Conservation (phyloP, 1,140 invertebrate species). For the Arion vulgaris region DNA sequence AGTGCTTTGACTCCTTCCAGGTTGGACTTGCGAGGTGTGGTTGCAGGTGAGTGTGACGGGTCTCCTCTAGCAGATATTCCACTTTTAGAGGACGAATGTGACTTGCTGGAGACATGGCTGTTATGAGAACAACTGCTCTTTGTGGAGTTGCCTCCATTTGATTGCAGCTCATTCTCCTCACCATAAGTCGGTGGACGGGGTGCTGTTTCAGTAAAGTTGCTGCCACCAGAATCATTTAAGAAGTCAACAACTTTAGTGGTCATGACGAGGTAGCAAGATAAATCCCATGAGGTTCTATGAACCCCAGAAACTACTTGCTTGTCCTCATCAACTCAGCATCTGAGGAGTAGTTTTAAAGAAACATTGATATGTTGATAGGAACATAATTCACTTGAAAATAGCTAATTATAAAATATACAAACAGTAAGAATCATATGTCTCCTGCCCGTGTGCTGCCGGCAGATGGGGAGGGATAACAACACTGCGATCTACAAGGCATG, state of each 20-base stretch:
- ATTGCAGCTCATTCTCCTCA: constrained; percentile 71
- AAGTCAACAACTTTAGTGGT: constrained; percentile 67
- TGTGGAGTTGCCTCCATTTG: constrained; percentile 66
- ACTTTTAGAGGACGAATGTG: constrained; percentile 56
- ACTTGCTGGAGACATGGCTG: constrained; percentile 60
- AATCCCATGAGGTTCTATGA: constrained; percentile 24
- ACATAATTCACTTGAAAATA: no score
- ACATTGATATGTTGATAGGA: not conserved
- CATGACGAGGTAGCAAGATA: constrained; percentile 44
- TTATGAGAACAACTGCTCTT: constrained; percentile 66
- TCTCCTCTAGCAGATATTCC: constrained; percentile 59
- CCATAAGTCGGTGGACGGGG: constrained; percentile 70
- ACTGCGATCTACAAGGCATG: no score
- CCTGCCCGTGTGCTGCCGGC: no score
- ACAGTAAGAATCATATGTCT: no score
- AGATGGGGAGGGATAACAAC: no score
- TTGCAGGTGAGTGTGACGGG: constrained; percentile 58
- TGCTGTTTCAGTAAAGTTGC: constrained; percentile 69
- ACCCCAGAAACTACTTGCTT: not conserved
- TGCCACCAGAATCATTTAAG: constrained; percentile 68
- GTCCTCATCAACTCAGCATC: not conserved
- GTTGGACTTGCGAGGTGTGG: constrained; percentile 67
- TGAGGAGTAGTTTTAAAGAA: not conserved
- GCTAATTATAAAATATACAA: no score
- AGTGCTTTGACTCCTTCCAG: constrained; percentile 51